A percentile compares a stretch with the other conserved stretches of the same genome.
Conservation (phyloP, 2,888 invertebrate species). For the Lasiommata megera region DNA sequence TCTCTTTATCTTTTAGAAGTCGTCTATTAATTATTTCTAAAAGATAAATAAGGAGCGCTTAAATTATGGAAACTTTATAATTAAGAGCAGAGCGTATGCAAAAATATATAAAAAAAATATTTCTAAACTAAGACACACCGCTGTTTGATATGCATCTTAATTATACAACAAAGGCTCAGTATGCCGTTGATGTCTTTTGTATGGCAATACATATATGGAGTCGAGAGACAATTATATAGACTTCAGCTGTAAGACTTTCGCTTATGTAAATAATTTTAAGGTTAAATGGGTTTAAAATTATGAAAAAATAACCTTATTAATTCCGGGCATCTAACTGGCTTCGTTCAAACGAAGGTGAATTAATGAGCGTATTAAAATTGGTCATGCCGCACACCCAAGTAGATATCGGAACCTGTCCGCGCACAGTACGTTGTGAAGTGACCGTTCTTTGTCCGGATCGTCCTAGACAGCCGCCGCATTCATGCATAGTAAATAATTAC, state of each 20-base stretch:
- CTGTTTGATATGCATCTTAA: too few relatives aligned
- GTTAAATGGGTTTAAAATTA: slow-evolving; percentile 7
- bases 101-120: too few relatives aligned
- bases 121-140: too few relatives aligned
- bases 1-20: too few relatives aligned
- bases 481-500: slow-evolving; percentile 81
- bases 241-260: not conserved
- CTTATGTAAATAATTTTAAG: slow-evolving; percentile 1
- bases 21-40: too few relatives aligned
- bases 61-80: too few relatives aligned
- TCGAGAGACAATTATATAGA: not conserved
- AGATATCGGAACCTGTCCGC: slow-evolving; percentile 67
- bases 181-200: slow-evolving; percentile 7
- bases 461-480: slow-evolving; percentile 75
- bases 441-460: slow-evolving; percentile 76
- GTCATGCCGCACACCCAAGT: slow-evolving; percentile 68
- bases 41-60: too few relatives aligned
- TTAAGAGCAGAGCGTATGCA: too few relatives aligned
- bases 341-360: slow-evolving; percentile 55
- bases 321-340: slow-evolving; percentile 48
- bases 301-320: slow-evolving; percentile 36
- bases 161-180: not conserved
- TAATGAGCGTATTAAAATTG: slow-evolving; percentile 66
- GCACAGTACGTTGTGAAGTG: slow-evolving; percentile 55
- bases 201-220: not conserved